Conservation (phyloP, 2,888 invertebrate species). For the Nomada lathburiana region DNA sequence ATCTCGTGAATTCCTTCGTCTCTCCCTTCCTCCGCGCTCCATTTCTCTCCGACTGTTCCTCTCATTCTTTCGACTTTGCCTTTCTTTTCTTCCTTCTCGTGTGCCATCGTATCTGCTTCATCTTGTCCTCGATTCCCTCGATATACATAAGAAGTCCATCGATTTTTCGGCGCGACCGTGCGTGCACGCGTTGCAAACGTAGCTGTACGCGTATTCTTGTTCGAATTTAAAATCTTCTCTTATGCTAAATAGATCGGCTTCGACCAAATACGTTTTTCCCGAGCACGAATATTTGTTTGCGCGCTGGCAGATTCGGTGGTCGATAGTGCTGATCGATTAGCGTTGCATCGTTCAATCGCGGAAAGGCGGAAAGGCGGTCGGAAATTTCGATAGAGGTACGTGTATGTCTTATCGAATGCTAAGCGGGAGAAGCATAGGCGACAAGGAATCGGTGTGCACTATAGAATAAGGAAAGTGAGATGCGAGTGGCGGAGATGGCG, state of each 20-base stretch:
- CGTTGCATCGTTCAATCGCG: no score
- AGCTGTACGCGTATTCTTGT: slow-evolving; percentile 16
- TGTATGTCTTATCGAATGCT: no score
- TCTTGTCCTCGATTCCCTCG: slow-evolving; percentile 24
- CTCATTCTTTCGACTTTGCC: no score
- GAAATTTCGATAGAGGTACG: background rate
- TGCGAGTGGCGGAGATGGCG: background rate
- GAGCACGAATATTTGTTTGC: background rate
- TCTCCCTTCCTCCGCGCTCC: background rate
- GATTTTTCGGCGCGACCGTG: slow-evolving; percentile 52
- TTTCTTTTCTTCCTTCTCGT: background rate
- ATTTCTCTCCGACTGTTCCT: background rate
- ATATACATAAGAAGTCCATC: slow-evolving; percentile 64
- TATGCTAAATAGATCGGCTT: slow-evolving; percentile 1
- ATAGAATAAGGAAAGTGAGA: background rate
- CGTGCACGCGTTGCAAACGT: slow-evolving; percentile 58
- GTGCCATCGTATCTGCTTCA: slow-evolving; percentile 37
- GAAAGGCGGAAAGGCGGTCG: background rate
- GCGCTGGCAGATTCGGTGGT: background rate
- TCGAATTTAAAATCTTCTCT: slow-evolving; percentile 63
- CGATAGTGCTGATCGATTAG: no score
- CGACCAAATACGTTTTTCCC: background rate
- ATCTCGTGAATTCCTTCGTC: background rate
- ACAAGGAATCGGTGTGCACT: no score
- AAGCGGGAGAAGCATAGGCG: background rate